Conservation (phyloP, 2,797 vertebrate genomes). For the Dendrocincla tyrannina region DNA sequence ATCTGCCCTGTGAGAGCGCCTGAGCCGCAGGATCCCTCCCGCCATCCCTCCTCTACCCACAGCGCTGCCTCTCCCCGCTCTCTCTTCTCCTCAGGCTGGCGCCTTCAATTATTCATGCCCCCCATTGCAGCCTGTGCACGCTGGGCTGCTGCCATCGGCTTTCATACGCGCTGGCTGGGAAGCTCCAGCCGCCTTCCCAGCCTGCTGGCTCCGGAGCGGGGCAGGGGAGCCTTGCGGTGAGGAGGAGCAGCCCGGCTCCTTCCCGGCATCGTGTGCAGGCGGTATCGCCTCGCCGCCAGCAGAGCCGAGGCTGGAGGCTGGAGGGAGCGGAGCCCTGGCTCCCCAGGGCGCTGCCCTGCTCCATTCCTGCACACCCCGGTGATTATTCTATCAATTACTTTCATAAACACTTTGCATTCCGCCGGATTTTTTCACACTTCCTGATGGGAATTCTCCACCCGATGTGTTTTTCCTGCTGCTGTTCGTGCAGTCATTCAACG, state of each 20-base stretch:
- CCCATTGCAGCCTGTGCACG: slow-evolving; percentile 41
- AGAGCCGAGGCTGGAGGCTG: slow-evolving; percentile 27
- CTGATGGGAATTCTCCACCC: slow-evolving; percentile 68
- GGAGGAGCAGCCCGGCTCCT: not conserved
- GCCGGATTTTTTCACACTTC: slow-evolving; percentile 60
- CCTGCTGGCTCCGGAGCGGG: not conserved
- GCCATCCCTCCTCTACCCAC: not conserved
- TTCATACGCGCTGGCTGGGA: not conserved
- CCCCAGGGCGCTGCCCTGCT: slow-evolving; percentile 39
- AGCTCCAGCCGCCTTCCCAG: slow-evolving; percentile 2
- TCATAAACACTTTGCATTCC: slow-evolving; percentile 62
- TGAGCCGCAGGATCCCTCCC: not conserved
- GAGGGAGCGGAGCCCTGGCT: slow-evolving; percentile 50
- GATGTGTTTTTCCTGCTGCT: slow-evolving; percentile 65
- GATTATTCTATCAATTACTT: slow-evolving; percentile 75
- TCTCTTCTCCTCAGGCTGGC: slow-evolving; percentile 11
- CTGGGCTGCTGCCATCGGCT: slow-evolving; percentile 33
- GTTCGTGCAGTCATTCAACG: slow-evolving; percentile 59
- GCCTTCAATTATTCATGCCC: slow-evolving; percentile 76
- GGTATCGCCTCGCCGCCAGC: not conserved
- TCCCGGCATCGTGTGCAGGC: not conserved
- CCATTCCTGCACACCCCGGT: slow-evolving; percentile 23
- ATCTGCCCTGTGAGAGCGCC: not conserved
- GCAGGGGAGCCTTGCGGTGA: not conserved
- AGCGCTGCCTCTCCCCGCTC: not conserved